These are phyloP conservation scores for Papilio dardanus DNA, from an alignment of 1,140 invertebrate genomes.

Conservation along the genomic window DNA sequence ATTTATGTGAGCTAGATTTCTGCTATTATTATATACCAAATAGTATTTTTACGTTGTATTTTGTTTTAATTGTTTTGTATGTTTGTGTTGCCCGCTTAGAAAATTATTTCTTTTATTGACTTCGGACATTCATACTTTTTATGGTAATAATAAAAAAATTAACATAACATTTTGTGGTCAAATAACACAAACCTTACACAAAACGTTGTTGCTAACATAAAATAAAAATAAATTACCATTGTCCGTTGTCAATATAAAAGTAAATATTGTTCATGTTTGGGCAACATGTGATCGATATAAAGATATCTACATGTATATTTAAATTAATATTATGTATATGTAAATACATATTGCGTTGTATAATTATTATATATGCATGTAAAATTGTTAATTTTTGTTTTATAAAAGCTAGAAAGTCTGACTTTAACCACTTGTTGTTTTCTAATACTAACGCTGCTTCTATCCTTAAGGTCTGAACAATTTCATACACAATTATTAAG, in stretches of 20 bases:
- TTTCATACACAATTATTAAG: neutral
- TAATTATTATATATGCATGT: conserved; percentile 77
- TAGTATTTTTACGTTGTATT: conserved; percentile 81
- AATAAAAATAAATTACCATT: neutral
- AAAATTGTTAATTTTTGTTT: conserved; percentile 79
- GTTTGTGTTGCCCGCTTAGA: conserved; percentile 52
- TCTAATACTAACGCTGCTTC: conserved; percentile 51
- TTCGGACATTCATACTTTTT: conserved; percentile 21
- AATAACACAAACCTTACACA: neutral
- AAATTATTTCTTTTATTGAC: conserved; percentile 43
- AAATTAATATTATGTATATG: conserved; percentile 80
- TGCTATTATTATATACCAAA: conserved; percentile 81
- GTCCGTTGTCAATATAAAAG: conserved; percentile 29
- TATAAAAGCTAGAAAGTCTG: conserved; percentile 78
- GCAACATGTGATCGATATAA: conserved; percentile 70
- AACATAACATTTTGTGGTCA: neutral
- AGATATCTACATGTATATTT: conserved; percentile 77
- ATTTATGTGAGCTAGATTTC: conserved; percentile 77
- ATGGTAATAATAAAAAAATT: neutral
- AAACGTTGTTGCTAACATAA: neutral
- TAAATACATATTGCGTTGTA: conserved; percentile 80
- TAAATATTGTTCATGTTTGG: conserved; percentile 40
- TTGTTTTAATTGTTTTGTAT: conserved; percentile 75
- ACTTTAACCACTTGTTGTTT: conserved; percentile 79
- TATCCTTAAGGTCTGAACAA: conserved; percentile 40